Percentiles rank a stretch among this genome's conserved stretches.
These are phyloP conservation scores for Mormoops blainvillei DNA, from an alignment of 2,113 vertebrate genomes.

Conservation along the genomic window DNA sequence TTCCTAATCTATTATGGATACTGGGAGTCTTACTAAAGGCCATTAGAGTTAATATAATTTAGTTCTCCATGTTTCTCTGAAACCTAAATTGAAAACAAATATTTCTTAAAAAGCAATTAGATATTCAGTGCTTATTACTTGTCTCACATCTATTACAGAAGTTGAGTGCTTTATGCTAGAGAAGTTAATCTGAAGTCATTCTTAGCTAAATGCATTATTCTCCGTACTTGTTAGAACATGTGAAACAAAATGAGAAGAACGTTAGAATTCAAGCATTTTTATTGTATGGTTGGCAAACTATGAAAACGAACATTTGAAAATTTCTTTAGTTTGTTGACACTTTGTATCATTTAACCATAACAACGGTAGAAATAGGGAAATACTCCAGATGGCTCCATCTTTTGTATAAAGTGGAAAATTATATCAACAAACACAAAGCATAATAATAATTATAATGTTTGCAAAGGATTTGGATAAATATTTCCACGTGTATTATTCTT, in stretches of 20 bases:
- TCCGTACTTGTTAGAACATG: constrained; percentile 1
- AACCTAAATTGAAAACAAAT: constrained; percentile 51
- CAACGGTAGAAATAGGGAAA: neutral
- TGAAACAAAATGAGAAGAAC: neutral
- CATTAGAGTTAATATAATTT: constrained; percentile 46
- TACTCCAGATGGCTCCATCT: neutral
- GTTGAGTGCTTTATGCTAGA: constrained; percentile 24
- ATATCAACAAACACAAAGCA: neutral
- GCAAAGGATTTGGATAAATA: neutral
- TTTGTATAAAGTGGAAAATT: neutral
- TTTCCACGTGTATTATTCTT: neutral
- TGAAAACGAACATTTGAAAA: constrained; percentile 17
- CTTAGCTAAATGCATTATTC: constrained; percentile 2
- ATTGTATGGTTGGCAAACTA: neutral
- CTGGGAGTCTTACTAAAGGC: neutral
- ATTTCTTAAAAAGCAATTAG: constrained; percentile 55
- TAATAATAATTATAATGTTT: neutral
- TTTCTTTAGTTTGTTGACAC: neutral
- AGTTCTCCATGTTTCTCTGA: neutral
- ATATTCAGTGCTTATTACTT: neutral
- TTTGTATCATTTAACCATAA: neutral
- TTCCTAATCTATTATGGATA: neutral
- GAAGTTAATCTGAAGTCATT: constrained; percentile 20
- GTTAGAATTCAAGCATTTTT: neutral
- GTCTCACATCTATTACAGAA: constrained; percentile 15